Conservation (phyloP, 2,888 invertebrate genomes). For the Zhuqinia jingwanae region DNA sequence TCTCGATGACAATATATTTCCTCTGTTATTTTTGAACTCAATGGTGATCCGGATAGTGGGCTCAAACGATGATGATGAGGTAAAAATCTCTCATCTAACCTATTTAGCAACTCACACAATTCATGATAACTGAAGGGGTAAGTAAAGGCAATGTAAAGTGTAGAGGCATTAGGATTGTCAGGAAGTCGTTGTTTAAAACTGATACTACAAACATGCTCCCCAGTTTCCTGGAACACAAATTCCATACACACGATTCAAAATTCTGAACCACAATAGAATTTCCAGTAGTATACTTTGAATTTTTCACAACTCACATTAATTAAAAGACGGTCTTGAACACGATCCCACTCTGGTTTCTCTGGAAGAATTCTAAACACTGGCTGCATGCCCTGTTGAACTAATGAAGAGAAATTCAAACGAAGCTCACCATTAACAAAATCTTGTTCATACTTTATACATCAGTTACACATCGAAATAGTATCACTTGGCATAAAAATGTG, state of each 20-base stretch:
- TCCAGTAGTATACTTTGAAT: neutral
- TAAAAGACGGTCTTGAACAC: slow-evolving; percentile 80
- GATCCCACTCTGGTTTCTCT: slow-evolving; percentile 90
- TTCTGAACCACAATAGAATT: neutral
- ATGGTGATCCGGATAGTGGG: slow-evolving; percentile 38
- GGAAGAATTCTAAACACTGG: slow-evolving; percentile 90
- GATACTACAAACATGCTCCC: slow-evolving; percentile 88
- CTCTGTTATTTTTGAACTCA: slow-evolving; percentile 68
- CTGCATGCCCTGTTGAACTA: slow-evolving; percentile 92
- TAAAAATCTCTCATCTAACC: slow-evolving; percentile 83
- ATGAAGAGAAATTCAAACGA: too few relatives aligned
- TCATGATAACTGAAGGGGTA: slow-evolving; percentile 94
- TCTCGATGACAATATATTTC: slow-evolving; percentile 93
- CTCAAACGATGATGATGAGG: slow-evolving; percentile 30
- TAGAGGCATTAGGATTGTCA: slow-evolving; percentile 86
- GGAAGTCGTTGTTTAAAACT: slow-evolving; percentile 88
- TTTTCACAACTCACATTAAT: slow-evolving; percentile 73
- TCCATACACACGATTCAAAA: neutral
- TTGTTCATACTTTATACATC: too few relatives aligned
- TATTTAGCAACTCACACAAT: slow-evolving; percentile 87
- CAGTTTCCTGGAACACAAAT: slow-evolving; percentile 83
- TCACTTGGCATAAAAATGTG: neutral
- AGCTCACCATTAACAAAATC: too few relatives aligned
- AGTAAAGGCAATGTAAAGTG: slow-evolving; percentile 94
- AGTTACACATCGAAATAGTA: too few relatives aligned